phyloP scores from a whole-genome alignment of 2,888 invertebrate genomes.

The Synergus laeviventris region DNA sequence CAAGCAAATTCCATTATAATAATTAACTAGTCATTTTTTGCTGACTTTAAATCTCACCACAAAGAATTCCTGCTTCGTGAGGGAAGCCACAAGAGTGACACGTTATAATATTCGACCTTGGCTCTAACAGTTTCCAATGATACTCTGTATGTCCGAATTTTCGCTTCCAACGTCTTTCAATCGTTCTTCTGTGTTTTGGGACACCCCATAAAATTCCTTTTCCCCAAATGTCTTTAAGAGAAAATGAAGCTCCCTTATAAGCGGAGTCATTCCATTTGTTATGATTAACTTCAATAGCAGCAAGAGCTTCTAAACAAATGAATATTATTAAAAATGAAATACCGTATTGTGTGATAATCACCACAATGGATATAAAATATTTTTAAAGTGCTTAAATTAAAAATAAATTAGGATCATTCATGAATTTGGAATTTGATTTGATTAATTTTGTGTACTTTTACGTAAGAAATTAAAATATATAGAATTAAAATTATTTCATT shows the following conservation, averaged over 20 bases:
- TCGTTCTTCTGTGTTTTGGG: conserved; percentile 86
- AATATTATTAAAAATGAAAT: background rate
- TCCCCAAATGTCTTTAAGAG: conserved; percentile 82
- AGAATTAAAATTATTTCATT: background rate
- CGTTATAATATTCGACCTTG: conserved; percentile 85
- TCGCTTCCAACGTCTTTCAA: conserved; percentile 85
- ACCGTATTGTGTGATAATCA: no score
- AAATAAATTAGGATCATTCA: no score
- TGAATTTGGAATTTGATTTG: background rate
- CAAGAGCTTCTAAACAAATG: conserved; percentile 43
- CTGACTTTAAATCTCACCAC: conserved; percentile 81
- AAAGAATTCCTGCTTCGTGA: conserved; percentile 87
- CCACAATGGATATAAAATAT: no score
- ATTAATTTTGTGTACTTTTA: no score
- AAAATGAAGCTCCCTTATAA: conserved; percentile 66
- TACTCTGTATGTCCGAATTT: conserved; percentile 85
- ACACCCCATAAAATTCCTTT: conserved; percentile 90
- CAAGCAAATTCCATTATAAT: conserved; percentile 13
- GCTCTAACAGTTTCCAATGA: conserved; percentile 83
- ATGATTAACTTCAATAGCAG: conserved; percentile 40
- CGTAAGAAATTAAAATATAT: background rate
- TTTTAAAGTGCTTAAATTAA: no score
- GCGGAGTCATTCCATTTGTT: conserved; percentile 21
- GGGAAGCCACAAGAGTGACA: conserved; percentile 91
- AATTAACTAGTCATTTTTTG: conserved; percentile 16